Evolutionary conservation across 2,113 vertebrate species (phyloP).

Genomic region (Xenopus borealis): DNA sequence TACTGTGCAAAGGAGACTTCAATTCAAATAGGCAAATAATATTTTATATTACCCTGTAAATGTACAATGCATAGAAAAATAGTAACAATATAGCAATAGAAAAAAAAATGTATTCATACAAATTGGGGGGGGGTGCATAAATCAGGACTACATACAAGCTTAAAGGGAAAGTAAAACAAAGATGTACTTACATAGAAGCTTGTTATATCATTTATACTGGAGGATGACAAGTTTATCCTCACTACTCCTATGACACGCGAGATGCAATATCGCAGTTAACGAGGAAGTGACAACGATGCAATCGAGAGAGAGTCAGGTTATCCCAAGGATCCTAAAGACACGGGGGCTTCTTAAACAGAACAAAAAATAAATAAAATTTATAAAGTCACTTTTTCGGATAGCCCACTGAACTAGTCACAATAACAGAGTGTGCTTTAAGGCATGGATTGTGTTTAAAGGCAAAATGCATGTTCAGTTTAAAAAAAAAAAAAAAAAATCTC

Average conservation of each 20-base stretch:
- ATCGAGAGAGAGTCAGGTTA: too few species aligned
- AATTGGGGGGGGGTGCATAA: background rate
- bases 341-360: too few species aligned
- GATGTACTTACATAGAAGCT: background rate
- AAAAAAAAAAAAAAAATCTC: too few species aligned
- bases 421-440: too few species aligned
- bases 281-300: too few species aligned
- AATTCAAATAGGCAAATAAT: background rate
- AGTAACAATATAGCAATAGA: slow-evolving; percentile 16
- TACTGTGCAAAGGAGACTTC: background rate
- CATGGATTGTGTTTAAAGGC: too few species aligned
- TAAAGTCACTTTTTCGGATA: too few species aligned
- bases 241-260: background rate
- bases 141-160: background rate
- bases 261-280: background rate
- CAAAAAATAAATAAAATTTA: too few species aligned
- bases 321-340: too few species aligned
- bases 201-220: background rate
- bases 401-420: too few species aligned
- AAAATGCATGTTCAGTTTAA: too few species aligned
- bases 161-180: too few species aligned
- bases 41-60: slow-evolving; percentile 3
- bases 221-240: background rate
- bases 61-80: slow-evolving; percentile 20
- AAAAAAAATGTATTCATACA: slow-evolving; percentile 6